These are phyloP conservation scores for Smittia sp. DNA, from an alignment of 2,888 invertebrate genomes.

Conservation along the genomic window DNA sequence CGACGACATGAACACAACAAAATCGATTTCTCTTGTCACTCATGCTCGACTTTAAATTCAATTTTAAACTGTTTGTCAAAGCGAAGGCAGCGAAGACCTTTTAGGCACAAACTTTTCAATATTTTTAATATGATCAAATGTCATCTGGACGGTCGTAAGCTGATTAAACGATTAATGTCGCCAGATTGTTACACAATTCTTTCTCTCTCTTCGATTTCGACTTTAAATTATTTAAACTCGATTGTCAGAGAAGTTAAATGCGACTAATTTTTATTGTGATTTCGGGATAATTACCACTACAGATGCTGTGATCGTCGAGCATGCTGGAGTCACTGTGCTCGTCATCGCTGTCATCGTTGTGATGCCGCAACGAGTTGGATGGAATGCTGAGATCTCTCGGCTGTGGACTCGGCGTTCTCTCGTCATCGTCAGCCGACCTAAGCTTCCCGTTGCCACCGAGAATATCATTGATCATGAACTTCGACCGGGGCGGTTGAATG, in stretches of 20 bases:
- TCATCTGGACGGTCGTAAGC: constrained; percentile 39
- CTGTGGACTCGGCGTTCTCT: constrained; percentile 54
- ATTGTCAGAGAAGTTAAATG: background rate
- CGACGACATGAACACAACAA: background rate
- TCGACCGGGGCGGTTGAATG: constrained; percentile 64
- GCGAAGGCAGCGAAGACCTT: background rate
- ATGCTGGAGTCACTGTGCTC: constrained; percentile 43
- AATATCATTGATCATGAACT: constrained; percentile 90
- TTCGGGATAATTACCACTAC: constrained; percentile 28
- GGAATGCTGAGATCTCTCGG: constrained; percentile 47
- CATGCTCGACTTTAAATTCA: constrained; percentile 15
- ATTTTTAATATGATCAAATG: constrained; percentile 36
- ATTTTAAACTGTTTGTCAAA: constrained; percentile 9
- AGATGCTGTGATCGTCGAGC: constrained; percentile 40
- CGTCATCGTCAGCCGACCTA: constrained; percentile 43
- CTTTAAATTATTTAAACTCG: background rate
- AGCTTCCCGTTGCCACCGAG: constrained; percentile 59
- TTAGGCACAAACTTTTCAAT: constrained; percentile 16
- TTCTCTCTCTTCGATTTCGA: background rate
- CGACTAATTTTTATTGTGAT: background rate
- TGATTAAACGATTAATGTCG: constrained; percentile 40
- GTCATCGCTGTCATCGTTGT: constrained; percentile 52
- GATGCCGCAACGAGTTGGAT: constrained; percentile 47
- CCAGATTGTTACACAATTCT: constrained; percentile 35
- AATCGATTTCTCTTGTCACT: constrained; percentile 26